A percentile compares a stretch with the other conserved stretches of the same genome.
Conservation (phyloP, 2,888 invertebrate genomes). For the Drosophila nigritarsus region DNA sequence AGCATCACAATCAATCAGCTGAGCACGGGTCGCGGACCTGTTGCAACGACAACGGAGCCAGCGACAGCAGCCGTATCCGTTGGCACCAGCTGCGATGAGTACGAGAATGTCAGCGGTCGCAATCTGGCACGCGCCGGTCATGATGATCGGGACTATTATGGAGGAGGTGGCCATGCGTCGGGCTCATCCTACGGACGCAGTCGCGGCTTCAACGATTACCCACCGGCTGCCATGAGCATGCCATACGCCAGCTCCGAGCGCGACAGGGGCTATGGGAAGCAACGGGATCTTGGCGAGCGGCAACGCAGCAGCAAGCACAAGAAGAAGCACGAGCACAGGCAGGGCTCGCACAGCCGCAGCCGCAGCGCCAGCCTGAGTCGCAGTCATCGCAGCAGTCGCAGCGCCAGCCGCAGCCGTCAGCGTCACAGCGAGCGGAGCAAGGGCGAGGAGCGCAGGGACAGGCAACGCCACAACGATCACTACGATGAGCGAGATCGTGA, state of each 20-base stretch:
- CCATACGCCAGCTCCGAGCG: conserved; percentile 55
- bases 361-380: conserved; percentile 68
- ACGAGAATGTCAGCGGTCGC: conserved; percentile 55
- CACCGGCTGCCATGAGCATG: conserved; percentile 51
- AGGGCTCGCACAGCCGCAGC: conserved; percentile 81
- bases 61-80: conserved; percentile 20
- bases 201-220: conserved; percentile 71
- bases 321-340: conserved; percentile 83
- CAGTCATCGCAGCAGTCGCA: conserved; percentile 48
- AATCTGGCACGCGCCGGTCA: conserved; percentile 61
- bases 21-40: conserved; percentile 65
- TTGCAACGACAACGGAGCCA: conserved; percentile 18
- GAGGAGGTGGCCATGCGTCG: conserved; percentile 58
- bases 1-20: conserved; percentile 81
- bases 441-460: conserved; percentile 59
- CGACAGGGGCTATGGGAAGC: conserved; percentile 52
- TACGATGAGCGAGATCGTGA: conserved; percentile 55
- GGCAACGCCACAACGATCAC: conserved; percentile 55
- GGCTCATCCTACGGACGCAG: conserved; percentile 60
- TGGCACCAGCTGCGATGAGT: conserved; percentile 49
- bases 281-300: conserved; percentile 24
- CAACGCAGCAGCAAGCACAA: conserved; percentile 82
- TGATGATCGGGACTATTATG: conserved; percentile 78
- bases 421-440: conserved; percentile 64
- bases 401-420: conserved; percentile 68